Conservation (phyloP, 2,888 invertebrate genomes). For the Notodonta dromedarius region DNA sequence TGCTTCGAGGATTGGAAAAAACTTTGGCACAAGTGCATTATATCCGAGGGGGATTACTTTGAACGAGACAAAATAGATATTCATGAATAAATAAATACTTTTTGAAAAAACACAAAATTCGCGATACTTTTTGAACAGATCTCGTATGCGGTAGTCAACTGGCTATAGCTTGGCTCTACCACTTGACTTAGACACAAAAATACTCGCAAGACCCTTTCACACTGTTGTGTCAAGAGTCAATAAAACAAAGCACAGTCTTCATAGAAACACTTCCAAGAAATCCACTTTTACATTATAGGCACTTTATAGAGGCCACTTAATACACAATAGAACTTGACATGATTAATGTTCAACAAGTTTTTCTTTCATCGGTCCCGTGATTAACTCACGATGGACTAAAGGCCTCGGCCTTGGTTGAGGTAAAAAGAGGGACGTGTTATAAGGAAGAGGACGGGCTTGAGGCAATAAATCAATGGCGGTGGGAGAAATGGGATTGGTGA, state of each 20-base stretch:
- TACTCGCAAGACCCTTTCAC: background rate
- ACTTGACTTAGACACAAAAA: too few species aligned
- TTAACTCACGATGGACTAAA: constrained; percentile 1
- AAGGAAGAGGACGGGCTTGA: background rate
- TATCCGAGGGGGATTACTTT: too few species aligned
- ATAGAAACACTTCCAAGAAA: background rate
- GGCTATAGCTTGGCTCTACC: too few species aligned
- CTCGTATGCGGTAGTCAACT: too few species aligned
- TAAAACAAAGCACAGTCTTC: background rate
- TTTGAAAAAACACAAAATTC: too few species aligned
- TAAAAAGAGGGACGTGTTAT: constrained; percentile 2
- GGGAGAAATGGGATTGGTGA: background rate
- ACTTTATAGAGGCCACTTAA: background rate
- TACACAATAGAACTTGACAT: constrained; percentile 2
- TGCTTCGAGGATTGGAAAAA: too few species aligned
- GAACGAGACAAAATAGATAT: too few species aligned
- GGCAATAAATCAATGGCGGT: background rate
- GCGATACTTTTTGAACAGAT: too few species aligned
- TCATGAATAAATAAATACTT: too few species aligned
- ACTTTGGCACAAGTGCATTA: too few species aligned
- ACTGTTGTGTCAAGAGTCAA: background rate
- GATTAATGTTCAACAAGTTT: constrained; percentile 2
- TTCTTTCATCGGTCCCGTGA: constrained; percentile 1
- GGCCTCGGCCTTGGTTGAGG: background rate
- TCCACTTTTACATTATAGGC: background rate